A percentile compares a stretch with the other conserved stretches of the same genome.
Conservation (phyloP, 2,797 vertebrate genomes). For the Eupleurogrammus muticus region DNA sequence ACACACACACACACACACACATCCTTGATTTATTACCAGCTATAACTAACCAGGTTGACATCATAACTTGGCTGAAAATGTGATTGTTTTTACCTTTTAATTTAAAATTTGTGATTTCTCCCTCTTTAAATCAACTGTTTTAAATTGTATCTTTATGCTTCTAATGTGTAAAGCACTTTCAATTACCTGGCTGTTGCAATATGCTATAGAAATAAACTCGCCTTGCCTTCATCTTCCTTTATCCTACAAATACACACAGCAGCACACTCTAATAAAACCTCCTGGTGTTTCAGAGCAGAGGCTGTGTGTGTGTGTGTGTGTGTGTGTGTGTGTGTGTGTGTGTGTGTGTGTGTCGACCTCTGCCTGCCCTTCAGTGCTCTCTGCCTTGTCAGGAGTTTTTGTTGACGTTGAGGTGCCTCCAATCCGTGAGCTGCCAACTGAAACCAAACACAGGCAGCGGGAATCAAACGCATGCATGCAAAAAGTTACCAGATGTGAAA, state of each 20-base stretch:
- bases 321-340: too few species aligned
- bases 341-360: constrained; percentile 19
- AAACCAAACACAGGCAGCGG: constrained; percentile 24
- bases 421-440: constrained; percentile 27
- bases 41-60: constrained; percentile 7
- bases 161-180: too few species aligned
- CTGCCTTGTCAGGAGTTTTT: constrained; percentile 44
- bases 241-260: constrained; percentile 17
- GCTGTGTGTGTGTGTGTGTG: constrained; percentile 14
- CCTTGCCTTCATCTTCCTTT: constrained; percentile 52
- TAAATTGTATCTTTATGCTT: too few species aligned
- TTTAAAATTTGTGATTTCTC: too few species aligned
- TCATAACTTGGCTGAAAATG: constrained; percentile 29
- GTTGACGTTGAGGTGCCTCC: constrained; percentile 41
- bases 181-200: too few species aligned
- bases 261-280: constrained; percentile 9
- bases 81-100: too few species aligned
- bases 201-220: too few species aligned
- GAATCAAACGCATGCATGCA: constrained; percentile 7
- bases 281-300: background rate
- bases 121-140: too few species aligned
- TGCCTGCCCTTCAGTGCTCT: constrained; percentile 33
- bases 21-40: constrained; percentile 6
- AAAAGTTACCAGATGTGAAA: constrained; percentile 29
- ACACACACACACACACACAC: background rate